Conservation (phyloP, 2,888 invertebrate species). For the Polylopha cassiicola region DNA sequence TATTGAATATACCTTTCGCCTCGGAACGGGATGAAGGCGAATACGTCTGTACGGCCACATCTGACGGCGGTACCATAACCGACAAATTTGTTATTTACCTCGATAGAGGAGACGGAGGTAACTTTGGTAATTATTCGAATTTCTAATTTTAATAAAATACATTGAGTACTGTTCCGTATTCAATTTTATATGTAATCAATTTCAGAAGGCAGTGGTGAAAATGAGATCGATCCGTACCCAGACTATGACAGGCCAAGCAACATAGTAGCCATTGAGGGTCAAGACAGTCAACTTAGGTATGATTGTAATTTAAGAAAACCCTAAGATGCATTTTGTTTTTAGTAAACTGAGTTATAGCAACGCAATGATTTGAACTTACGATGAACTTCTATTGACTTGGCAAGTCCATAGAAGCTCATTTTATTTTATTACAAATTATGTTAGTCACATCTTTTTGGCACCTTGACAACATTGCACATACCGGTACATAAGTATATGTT, state of each 20-base stretch:
- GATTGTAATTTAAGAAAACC: too few relatives aligned
- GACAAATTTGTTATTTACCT: conserved; percentile 80
- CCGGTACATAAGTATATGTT: too few relatives aligned
- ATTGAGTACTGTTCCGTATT: background rate
- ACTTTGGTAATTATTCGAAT: conserved; percentile 22
- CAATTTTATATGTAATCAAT: conserved; percentile 16
- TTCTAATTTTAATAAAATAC: too few relatives aligned
- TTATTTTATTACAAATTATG: too few relatives aligned
- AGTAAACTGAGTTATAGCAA: conserved; percentile 6
- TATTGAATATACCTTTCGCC: conserved; percentile 43
- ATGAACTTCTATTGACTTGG: background rate
- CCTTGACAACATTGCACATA: too few relatives aligned
- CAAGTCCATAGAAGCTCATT: too few relatives aligned
- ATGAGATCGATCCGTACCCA: conserved; percentile 24
- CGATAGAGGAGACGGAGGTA: conserved; percentile 52
- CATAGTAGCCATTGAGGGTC: conserved; percentile 43
- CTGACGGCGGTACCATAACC: conserved; percentile 79
- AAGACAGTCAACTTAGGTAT: conserved; percentile 43
- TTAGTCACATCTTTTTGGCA: too few relatives aligned
- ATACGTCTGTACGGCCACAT: conserved; percentile 84
- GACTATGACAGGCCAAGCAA: conserved; percentile 32
- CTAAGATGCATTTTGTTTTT: conserved; percentile 9
- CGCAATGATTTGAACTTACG: background rate
- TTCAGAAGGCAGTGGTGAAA: conserved; percentile 45
- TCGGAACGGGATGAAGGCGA: conserved; percentile 79